phyloP scores from a whole-genome alignment of 2,797 vertebrate species.

The Darevskia nairensis region DNA sequence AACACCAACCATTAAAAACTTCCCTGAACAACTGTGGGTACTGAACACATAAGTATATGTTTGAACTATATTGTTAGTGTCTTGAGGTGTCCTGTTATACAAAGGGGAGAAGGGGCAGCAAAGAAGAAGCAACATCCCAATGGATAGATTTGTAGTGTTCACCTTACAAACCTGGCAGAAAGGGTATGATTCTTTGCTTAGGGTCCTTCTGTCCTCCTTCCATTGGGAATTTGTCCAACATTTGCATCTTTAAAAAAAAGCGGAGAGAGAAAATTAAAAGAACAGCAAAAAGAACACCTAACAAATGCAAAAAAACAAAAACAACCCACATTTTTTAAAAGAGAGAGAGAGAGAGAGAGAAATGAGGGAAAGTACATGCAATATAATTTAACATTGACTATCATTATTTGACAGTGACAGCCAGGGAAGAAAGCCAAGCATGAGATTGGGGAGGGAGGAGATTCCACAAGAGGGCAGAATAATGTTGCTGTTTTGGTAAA shows the following conservation, averaged over 20 bases:
- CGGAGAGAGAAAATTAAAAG: neutral
- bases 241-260: conserved; percentile 90
- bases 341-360: neutral
- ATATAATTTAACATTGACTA: neutral
- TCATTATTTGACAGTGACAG: neutral
- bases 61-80: no score
- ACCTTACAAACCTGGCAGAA: conserved; percentile 89
- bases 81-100: rapidly evolving
- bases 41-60: no score
- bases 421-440: neutral
- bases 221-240: conserved; percentile 98
- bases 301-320: neutral
- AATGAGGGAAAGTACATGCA: neutral
- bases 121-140: rapidly evolving
- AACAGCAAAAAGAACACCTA: neutral
- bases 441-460: neutral
- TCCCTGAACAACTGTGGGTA: no score
- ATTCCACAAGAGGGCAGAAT: neutral
- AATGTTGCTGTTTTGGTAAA: neutral
- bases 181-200: conserved; percentile 97
- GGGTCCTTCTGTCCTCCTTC: conserved; percentile 99
- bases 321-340: neutral
- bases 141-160: neutral
- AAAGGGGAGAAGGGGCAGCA: no score
- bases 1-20: no score